Evolutionary conservation across 1,140 invertebrate genomes (phyloP).

Genomic region (Lepidotrigona ventralis): DNA sequence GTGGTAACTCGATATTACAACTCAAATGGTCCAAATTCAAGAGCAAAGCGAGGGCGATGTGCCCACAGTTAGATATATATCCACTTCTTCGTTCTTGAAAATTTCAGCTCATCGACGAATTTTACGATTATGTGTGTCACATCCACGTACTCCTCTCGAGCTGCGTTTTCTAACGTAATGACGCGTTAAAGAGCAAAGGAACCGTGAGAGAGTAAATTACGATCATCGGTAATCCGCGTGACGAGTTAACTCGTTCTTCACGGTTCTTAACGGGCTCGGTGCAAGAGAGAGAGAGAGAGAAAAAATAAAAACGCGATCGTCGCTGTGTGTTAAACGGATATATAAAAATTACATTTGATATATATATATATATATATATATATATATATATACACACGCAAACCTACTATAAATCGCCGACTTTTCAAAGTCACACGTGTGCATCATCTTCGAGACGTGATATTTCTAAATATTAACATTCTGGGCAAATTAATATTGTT

Average conservation of each 20-base stretch:
- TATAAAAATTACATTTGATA: background rate
- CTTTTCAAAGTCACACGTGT: no score
- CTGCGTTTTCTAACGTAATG: background rate
- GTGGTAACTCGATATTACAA: no score
- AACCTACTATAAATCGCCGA: no score
- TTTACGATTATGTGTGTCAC: background rate
- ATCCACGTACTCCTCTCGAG: background rate
- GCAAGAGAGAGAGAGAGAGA: background rate
- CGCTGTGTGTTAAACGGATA: background rate
- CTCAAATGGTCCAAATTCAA: no score
- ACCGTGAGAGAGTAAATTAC: constrained; percentile 2
- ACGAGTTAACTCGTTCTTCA: background rate
- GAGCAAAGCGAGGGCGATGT: no score
- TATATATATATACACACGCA: no score
- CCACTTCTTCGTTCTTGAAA: no score
- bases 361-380: no score
- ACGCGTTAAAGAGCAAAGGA: background rate
- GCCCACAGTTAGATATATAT: no score
- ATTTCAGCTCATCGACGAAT: background rate
- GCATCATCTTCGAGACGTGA: no score
- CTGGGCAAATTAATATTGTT: no score
- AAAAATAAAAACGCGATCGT: accelerated
- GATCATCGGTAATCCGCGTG: background rate
- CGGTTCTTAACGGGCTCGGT: background rate
- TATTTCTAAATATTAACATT: no score